phyloP scores from a whole-genome alignment of 1,140 invertebrate genomes.

The Drosophila lini region DNA sequence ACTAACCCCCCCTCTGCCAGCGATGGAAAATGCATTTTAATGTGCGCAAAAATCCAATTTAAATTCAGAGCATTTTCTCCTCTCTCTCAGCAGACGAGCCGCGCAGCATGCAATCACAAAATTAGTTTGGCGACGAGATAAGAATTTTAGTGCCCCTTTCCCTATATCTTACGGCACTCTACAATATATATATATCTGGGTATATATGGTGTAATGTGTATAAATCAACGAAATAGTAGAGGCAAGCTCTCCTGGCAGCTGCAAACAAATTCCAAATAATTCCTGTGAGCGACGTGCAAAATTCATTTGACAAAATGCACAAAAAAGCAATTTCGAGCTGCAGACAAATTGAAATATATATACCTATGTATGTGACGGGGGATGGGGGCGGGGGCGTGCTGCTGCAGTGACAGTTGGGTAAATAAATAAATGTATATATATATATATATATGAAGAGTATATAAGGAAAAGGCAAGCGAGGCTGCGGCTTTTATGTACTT shows the following conservation, averaged over 20 bases:
- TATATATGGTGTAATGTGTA: slow-evolving; percentile 65
- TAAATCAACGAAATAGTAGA: slow-evolving; percentile 72
- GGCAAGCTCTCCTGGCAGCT: slow-evolving; percentile 33
- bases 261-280: slow-evolving; percentile 83
- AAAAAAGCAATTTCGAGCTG: slow-evolving; percentile 82
- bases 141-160: slow-evolving; percentile 70
- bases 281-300: slow-evolving; percentile 79
- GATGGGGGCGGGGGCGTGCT: slow-evolving; percentile 32
- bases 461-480: slow-evolving; percentile 36
- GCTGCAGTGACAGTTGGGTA: slow-evolving; percentile 77
- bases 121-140: slow-evolving; percentile 80
- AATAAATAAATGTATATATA: slow-evolving; percentile 60
- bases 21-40: slow-evolving; percentile 79
- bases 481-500: slow-evolving; percentile 34
- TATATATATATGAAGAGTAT: slow-evolving; percentile 24
- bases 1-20: slow-evolving; percentile 49
- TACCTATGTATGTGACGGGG: slow-evolving; percentile 21
- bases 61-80: slow-evolving; percentile 74
- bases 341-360: slow-evolving; percentile 80
- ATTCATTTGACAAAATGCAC: slow-evolving; percentile 83
- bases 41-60: slow-evolving; percentile 83
- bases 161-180: slow-evolving; percentile 1
- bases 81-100: slow-evolving; percentile 31
- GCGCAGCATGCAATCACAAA: slow-evolving; percentile 79
- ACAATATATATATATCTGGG: not conserved